Evolutionary conservation across 2,888 invertebrate species (phyloP).

Genomic region (Ochropacha duplaris): DNA sequence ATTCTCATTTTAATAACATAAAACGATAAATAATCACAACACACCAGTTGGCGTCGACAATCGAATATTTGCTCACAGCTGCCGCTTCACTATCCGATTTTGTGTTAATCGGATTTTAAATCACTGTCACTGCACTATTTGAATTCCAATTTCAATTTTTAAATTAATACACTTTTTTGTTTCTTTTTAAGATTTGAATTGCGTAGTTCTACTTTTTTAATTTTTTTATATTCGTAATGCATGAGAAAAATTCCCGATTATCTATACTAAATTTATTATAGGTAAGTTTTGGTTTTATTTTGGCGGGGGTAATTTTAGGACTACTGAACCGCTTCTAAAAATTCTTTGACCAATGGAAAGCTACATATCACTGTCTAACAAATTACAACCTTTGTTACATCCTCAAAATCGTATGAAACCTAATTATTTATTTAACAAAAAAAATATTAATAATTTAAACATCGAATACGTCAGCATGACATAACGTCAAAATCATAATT

Average conservation of each 20-base stretch:
- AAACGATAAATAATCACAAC: conserved; percentile 16
- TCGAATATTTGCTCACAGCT: neutral
- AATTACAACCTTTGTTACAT: neutral
- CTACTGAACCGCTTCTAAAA: too few relatives aligned
- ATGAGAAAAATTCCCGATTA: neutral
- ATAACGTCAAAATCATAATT: neutral
- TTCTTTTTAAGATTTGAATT: neutral
- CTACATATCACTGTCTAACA: too few relatives aligned
- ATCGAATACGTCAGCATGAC: too few relatives aligned
- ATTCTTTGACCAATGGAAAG: too few relatives aligned
- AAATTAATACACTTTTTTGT: too few relatives aligned
- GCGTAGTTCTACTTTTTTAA: neutral
- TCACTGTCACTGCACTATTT: neutral
- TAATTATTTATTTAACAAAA: neutral
- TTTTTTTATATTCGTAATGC: neutral
- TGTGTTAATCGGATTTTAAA: neutral
- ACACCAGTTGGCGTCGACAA: neutral
- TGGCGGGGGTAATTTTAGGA: too few relatives aligned
- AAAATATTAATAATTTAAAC: too few relatives aligned
- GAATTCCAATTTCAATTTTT: neutral
- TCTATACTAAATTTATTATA: too few relatives aligned
- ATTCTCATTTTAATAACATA: conserved; percentile 65
- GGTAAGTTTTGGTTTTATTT: too few relatives aligned
- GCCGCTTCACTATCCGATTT: neutral
- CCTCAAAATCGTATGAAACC: neutral